Percentiles rank a stretch among this genome's conserved stretches.
These are phyloP conservation scores for Sinocyclocheilus rhinocerous DNA, from an alignment of 2,113 vertebrate genomes.

Conservation along the genomic window DNA sequence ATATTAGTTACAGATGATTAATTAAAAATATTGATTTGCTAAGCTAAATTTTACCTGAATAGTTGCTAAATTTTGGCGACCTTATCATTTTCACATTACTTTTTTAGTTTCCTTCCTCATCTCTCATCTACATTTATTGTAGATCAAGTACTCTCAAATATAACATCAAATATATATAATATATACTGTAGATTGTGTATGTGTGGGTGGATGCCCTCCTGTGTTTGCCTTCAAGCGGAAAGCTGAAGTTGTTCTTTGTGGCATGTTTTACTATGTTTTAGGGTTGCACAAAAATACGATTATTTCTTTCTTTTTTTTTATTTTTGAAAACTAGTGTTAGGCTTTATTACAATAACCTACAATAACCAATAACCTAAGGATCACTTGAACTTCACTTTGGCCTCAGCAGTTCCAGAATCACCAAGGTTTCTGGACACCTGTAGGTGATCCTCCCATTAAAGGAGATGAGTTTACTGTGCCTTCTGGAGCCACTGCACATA, in stretches of 20 bases:
- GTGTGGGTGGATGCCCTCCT: constrained; percentile 3
- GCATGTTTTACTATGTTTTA: neutral
- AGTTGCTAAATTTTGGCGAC: neutral
- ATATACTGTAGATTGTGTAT: neutral
- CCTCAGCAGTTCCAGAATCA: neutral
- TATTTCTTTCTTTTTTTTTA: neutral
- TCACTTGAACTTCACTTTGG: constrained; percentile 40
- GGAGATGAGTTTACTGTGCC: neutral
- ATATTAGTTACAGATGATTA: too few relatives aligned
- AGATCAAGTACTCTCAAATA: constrained; percentile 10
- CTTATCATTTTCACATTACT: neutral
- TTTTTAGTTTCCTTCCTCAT: neutral
- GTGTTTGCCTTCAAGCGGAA: neutral
- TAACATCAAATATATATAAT: too few relatives aligned
- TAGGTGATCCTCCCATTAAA: neutral
- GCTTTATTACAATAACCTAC: constrained; percentile 2
- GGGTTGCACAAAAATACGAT: neutral
- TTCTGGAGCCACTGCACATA: constrained; percentile 3
- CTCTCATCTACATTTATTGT: neutral
- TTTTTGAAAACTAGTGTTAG: neutral
- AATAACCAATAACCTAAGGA: neutral
- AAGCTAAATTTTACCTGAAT: neutral
- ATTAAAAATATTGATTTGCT: neutral
- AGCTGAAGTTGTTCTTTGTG: neutral
- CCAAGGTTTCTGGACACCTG: constrained; percentile 44